A percentile compares a stretch with the other conserved stretches of the same genome.
These are phyloP conservation scores for Pangasius djambal DNA, from an alignment of 2,797 vertebrate species.

Conservation along the genomic window DNA sequence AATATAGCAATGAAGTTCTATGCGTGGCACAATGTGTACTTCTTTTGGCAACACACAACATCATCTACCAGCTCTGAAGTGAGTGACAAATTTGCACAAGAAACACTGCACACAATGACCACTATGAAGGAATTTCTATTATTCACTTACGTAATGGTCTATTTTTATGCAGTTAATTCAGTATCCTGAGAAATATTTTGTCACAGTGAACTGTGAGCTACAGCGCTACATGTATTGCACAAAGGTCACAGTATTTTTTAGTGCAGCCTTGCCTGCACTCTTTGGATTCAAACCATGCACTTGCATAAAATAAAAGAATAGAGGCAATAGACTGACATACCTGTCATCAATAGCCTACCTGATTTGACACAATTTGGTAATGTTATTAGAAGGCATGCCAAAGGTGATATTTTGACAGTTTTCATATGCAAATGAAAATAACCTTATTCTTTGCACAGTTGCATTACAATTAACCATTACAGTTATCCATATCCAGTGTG, in stretches of 20 bases:
- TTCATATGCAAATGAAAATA: not conserved
- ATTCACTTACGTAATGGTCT: not conserved
- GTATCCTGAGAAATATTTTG: conserved; percentile 22
- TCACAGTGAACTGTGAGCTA: conserved; percentile 62
- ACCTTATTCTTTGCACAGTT: not conserved
- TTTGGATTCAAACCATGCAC: conserved; percentile 11
- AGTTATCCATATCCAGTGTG: not conserved
- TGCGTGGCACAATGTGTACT: conserved; percentile 24
- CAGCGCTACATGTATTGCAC: conserved; percentile 41
- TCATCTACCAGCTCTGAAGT: conserved; percentile 65
- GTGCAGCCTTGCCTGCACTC: not conserved
- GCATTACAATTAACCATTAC: not conserved
- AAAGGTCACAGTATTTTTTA: conserved; percentile 34
- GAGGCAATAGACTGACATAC: conserved; percentile 14
- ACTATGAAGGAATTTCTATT: not conserved
- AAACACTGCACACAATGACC: conserved; percentile 1
- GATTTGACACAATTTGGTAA: not conserved
- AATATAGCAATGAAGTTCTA: not conserved
- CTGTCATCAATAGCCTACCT: not conserved
- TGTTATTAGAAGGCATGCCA: not conserved
- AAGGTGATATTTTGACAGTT: not conserved
- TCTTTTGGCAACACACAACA: conserved; percentile 28
- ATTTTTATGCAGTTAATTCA: conserved; percentile 24
- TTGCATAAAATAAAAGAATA: not conserved
- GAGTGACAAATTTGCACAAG: conserved; percentile 60